Percentiles rank a stretch among this genome's conserved stretches.
Evolutionary conservation across 2,888 invertebrate genomes (phyloP).

Genomic region (Scotopteryx bipunctaria): DNA sequence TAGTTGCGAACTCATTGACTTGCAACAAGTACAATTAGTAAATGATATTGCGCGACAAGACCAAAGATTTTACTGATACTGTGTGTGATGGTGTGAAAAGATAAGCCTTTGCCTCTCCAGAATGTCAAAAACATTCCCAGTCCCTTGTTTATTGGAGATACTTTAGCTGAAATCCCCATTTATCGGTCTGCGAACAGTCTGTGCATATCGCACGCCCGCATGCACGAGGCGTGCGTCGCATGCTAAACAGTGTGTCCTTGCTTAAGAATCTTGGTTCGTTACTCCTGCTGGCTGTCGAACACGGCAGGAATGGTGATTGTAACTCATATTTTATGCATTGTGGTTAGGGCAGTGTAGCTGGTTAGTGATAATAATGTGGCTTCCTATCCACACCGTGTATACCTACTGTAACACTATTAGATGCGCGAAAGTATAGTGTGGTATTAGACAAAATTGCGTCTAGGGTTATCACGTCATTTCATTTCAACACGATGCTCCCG

Average conservation of each 20-base stretch:
- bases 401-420: no score
- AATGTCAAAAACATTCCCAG: neutral
- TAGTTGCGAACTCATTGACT: no score
- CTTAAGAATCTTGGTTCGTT: slow-evolving; percentile 50
- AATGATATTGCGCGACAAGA: no score
- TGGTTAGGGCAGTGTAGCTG: neutral
- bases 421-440: no score
- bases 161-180: slow-evolving; percentile 17
- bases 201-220: slow-evolving; percentile 23
- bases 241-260: slow-evolving; percentile 45
- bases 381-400: no score
- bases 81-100: no score
- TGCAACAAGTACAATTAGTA: no score
- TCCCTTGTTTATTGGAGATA: slow-evolving; percentile 15
- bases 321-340: slow-evolving; percentile 18
- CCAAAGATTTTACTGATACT: no score
- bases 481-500: no score
- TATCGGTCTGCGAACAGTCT: slow-evolving; percentile 25
- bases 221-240: slow-evolving; percentile 45
- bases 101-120: neutral
- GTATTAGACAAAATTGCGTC: no score
- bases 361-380: neutral
- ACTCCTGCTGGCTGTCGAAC: slow-evolving; percentile 34
- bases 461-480: no score
- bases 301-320: slow-evolving; percentile 20